Percentiles rank a stretch among this genome's conserved stretches.
Conservation (phyloP, 2,113 vertebrate genomes). For the Gracilinanus agilis region DNA sequence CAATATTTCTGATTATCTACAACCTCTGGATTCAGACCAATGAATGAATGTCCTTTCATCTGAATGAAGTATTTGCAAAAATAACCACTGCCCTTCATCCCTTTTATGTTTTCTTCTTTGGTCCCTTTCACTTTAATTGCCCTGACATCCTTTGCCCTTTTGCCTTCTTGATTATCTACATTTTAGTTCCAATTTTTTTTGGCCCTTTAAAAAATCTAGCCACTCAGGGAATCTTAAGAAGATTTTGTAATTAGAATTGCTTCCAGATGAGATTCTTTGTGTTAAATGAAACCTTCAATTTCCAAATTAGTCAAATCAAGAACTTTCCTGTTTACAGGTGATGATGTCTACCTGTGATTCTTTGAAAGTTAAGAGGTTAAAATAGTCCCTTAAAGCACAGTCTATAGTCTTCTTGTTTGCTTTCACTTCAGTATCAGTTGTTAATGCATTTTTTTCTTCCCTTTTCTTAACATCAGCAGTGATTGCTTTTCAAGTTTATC, state of each 20-base stretch:
- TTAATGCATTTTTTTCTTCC: constrained; percentile 6
- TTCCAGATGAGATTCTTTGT: constrained; percentile 52
- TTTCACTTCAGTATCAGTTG: constrained; percentile 38
- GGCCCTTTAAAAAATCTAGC: neutral
- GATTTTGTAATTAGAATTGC: constrained; percentile 20
- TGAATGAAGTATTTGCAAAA: constrained; percentile 40
- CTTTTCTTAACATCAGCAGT: constrained; percentile 5
- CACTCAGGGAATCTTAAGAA: neutral
- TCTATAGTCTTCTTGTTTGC: constrained; percentile 33
- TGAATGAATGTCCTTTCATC: neutral
- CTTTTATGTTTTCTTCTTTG: neutral
- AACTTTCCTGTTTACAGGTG: constrained; percentile 53
- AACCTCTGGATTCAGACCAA: neutral
- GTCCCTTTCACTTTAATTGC: neutral
- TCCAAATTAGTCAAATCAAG: constrained; percentile 59
- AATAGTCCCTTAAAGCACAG: constrained; percentile 24
- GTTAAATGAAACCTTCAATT: constrained; percentile 61
- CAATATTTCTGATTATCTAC: neutral
- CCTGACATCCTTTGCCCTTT: constrained; percentile 26
- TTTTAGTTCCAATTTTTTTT: constrained; percentile 46
- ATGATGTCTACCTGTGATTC: constrained; percentile 15
- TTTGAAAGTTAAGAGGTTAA: neutral
- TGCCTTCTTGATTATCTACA: constrained; percentile 34
- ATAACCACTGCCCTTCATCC: neutral
- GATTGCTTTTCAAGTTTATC: neutral